Percentiles rank a stretch among this genome's conserved stretches.
phyloP scores from a whole-genome alignment of 2,113 vertebrate genomes.

The Copsychus sechellarum region DNA sequence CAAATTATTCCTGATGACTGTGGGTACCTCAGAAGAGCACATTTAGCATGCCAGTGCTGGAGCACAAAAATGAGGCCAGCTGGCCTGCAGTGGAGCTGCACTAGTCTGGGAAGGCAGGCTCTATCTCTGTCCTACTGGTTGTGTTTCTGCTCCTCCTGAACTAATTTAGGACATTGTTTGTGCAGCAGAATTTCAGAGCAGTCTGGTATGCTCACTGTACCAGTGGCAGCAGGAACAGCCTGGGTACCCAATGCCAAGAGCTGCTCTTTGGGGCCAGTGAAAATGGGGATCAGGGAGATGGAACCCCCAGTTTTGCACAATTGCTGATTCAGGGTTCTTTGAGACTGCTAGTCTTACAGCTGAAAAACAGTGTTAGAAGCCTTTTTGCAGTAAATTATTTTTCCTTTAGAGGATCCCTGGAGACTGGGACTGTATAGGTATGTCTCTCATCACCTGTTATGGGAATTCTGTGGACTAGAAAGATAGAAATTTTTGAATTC shows the following conservation, averaged over 20 bases:
- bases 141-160: not conserved
- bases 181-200: not conserved
- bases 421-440: not conserved
- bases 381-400: not conserved
- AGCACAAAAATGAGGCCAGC: not conserved
- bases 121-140: not conserved
- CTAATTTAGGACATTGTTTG: not conserved
- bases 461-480: conserved; percentile 19
- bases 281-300: not conserved
- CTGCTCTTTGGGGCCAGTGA: not conserved
- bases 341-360: not conserved
- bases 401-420: not conserved
- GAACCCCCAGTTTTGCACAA: not conserved
- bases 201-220: not conserved
- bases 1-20: not conserved
- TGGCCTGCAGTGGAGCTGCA: not conserved
- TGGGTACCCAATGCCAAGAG: not conserved
- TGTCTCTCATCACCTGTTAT: not conserved
- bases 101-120: not conserved
- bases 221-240: not conserved
- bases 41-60: accelerated
- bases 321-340: not conserved
- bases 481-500: not conserved
- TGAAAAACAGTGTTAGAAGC: not conserved
- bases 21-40: not conserved